Conservation (phyloP, 2,113 vertebrate species). For the Euleptes europaea region DNA sequence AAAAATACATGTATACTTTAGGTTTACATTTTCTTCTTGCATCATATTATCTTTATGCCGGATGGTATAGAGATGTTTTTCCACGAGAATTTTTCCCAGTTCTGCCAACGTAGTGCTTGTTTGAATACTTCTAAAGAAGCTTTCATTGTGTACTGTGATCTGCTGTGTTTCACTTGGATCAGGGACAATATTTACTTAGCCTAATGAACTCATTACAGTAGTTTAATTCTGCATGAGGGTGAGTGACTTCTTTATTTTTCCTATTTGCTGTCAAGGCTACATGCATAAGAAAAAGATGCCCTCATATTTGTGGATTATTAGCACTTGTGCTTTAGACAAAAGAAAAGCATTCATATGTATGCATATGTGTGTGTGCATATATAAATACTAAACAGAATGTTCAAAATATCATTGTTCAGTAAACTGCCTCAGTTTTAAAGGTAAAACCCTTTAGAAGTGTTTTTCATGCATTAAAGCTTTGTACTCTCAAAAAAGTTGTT, state of each 20-base stretch:
- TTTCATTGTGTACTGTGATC: background rate
- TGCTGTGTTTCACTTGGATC: background rate
- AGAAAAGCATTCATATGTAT: background rate
- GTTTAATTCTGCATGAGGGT: background rate
- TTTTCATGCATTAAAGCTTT: background rate
- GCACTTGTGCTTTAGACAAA: background rate
- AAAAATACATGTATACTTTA: background rate
- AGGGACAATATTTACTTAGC: background rate
- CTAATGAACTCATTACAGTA: slow-evolving; percentile 3
- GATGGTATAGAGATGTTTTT: background rate
- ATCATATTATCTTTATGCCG: background rate
- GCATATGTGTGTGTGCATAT: too few relatives aligned
- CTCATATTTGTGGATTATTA: slow-evolving; percentile 44
- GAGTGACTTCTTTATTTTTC: background rate
- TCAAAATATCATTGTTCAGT: background rate
- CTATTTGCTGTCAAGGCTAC: background rate
- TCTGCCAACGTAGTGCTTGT: background rate
- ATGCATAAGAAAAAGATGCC: slow-evolving; percentile 27
- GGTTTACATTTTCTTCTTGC: background rate
- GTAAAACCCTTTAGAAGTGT: background rate
- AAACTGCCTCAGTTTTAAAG: background rate
- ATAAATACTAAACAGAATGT: background rate
- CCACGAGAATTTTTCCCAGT: background rate
- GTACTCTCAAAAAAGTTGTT: background rate
- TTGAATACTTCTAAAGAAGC: background rate